Evolutionary conservation across 2,888 invertebrate genomes (phyloP).

Genomic region (Drosophila sordidula): DNA sequence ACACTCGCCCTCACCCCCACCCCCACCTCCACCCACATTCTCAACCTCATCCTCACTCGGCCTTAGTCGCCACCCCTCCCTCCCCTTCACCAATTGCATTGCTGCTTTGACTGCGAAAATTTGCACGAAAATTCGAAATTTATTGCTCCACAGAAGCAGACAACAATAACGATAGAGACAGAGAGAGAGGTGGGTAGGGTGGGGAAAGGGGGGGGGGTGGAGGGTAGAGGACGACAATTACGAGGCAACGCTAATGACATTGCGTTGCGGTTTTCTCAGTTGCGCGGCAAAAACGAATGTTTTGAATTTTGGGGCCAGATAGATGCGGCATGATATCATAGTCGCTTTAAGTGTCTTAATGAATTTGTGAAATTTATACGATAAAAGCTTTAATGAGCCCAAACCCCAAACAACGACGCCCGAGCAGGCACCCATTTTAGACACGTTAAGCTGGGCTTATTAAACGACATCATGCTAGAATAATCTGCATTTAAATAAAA

Average conservation of each 20-base stretch:
- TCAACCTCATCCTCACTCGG: background rate
- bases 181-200: background rate
- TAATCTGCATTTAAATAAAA: background rate
- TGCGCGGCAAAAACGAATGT: constrained; percentile 21
- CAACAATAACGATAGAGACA: background rate
- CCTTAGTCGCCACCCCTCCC: no score
- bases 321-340: constrained; percentile 15
- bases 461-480: background rate
- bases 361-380: constrained; percentile 8
- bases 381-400: constrained; percentile 3
- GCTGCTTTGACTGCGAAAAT: constrained; percentile 37
- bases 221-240: constrained; percentile 8
- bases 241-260: constrained; percentile 37
- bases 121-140: constrained; percentile 69
- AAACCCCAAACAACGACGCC: background rate
- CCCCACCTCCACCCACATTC: background rate
- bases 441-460: background rate
- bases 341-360: constrained; percentile 12
- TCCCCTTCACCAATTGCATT: background rate
- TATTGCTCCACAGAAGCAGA: constrained; percentile 46
- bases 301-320: constrained; percentile 19
- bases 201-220: background rate
- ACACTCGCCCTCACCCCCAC: background rate
- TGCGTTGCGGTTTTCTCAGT: constrained; percentile 27
- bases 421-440: background rate